Base-by-base conservation (phyloP, 1,140 invertebrate species). In the Halyomorpha halys region DNA sequence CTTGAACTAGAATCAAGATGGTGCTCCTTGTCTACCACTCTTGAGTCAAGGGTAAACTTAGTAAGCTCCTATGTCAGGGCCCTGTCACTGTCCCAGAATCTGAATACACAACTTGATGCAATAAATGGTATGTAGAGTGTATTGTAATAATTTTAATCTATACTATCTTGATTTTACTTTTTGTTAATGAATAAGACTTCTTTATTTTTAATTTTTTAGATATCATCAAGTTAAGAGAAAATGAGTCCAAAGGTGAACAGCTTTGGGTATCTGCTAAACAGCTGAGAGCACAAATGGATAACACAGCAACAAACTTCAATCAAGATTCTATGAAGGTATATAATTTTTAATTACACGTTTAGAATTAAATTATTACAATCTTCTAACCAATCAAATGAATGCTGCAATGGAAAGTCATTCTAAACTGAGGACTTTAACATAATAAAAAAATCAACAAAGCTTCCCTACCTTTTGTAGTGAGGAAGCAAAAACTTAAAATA, bases 271-370 rank as follows among this genome's bases (percentile, higher is more conserved):
- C 76, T n/a, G 71, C 86, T 18, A 78, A 83, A 61, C 77, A 81
- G 34, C 73, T 81, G 59, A 84, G 81, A 68, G 69, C 77, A 4
- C 79, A 84, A 34, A 74, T 87, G 0, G 81, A 81, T 39, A 76
- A 78, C 62, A 78, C 74, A 67, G 88, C 85, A 25, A 80, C 82
- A 67, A 79, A 80, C 68, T 90, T 91, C 73, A 81, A 87, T 68
- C 79, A 82, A 62, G 81, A 83, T 70, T 77, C 81, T 56, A 75
- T 78, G 63, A 81, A 80, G 72, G 86, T 87, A 73, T 11, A 6
- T 11, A 39, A 3, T 39, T 39, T 39, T 39, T 13, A 13, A 39
- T 39, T 39, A 39, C 5, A 39, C 1, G 3, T 39, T 39, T 11
- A 39, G 11, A 39, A 39, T 13, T 11, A 11, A 39, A 39, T 39